phyloP scores from a whole-genome alignment of 2,888 invertebrate species.

The Agrotis puta region DNA sequence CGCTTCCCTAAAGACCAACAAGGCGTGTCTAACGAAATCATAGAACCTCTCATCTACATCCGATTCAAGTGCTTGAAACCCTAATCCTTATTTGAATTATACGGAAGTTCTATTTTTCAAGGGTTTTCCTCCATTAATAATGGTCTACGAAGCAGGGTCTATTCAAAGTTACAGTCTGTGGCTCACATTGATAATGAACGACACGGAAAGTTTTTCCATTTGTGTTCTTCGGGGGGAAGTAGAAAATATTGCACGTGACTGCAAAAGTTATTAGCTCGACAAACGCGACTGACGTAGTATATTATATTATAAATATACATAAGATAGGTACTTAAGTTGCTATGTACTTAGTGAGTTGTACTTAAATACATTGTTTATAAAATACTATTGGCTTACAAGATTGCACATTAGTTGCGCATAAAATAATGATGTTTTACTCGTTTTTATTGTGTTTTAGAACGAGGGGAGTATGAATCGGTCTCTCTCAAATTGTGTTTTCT shows the following conservation, averaged over 20 bases:
- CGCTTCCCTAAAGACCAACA: constrained; percentile 38
- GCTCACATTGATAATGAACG: constrained; percentile 66
- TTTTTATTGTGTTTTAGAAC: constrained; percentile 24
- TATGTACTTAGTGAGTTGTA: neutral
- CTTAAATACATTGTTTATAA: constrained; percentile 14
- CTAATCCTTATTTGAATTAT: constrained; percentile 54
- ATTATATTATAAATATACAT: no score
- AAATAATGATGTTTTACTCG: constrained; percentile 22
- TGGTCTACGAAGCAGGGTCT: constrained; percentile 55
- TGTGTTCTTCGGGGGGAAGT: constrained; percentile 67
- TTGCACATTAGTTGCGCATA: constrained; percentile 18
- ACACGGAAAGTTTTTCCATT: constrained; percentile 76
- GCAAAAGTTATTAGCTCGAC: constrained; percentile 63
- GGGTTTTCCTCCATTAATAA: constrained; percentile 53
- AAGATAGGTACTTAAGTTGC: neutral
- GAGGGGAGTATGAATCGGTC: constrained; percentile 4
- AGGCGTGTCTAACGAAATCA: constrained; percentile 55
- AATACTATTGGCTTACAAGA: constrained; percentile 15
- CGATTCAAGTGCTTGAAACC: constrained; percentile 33
- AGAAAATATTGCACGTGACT: constrained; percentile 72
- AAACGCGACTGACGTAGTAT: constrained; percentile 38
- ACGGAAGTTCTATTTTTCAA: constrained; percentile 57
- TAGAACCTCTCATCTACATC: constrained; percentile 52
- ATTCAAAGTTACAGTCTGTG: constrained; percentile 63
- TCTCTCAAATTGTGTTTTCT: neutral